These are phyloP conservation scores for Tursiops truncatus DNA, from an alignment of 2,113 vertebrate species.

Conservation along the genomic window DNA sequence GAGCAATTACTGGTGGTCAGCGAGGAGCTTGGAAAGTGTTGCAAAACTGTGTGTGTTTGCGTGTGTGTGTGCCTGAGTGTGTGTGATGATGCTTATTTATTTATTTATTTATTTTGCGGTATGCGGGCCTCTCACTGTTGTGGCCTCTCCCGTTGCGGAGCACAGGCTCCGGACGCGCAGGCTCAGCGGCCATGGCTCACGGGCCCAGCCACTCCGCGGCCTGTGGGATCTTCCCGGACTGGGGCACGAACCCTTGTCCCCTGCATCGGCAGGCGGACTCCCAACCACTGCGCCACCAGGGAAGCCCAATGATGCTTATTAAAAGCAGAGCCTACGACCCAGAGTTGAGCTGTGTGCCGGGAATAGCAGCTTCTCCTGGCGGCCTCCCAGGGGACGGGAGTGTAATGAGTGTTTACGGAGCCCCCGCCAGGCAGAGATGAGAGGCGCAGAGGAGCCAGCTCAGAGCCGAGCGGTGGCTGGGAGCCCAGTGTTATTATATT, in stretches of 20 bases:
- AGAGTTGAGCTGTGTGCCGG: not conserved
- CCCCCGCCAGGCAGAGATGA: conserved; percentile 62
- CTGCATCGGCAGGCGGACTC: no score
- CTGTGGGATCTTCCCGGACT: no score
- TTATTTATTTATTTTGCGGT: no score
- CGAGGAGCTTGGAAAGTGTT: not conserved
- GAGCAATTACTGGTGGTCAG: not conserved
- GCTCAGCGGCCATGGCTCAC: no score
- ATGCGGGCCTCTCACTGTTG: no score
- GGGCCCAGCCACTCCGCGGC: no score
- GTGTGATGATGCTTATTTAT: not conserved
- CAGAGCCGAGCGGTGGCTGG: conserved; percentile 42
- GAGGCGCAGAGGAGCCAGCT: not conserved
- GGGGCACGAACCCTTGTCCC: fast-evolving
- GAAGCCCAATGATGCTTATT: not conserved
- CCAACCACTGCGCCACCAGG: no score
- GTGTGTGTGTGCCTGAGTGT: no score
- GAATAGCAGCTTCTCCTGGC: conserved; percentile 53
- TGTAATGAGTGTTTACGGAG: conserved; percentile 70
- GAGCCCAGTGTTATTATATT: conserved; percentile 68
- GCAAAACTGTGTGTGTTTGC: not conserved
- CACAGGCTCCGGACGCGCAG: no score
- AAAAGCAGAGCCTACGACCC: not conserved
- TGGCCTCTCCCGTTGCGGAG: no score
- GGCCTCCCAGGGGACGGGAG: conserved; percentile 56